Evolutionary conservation across 1,140 invertebrate species (phyloP).

Genomic region (Pseudomyrmex sp.): DNA sequence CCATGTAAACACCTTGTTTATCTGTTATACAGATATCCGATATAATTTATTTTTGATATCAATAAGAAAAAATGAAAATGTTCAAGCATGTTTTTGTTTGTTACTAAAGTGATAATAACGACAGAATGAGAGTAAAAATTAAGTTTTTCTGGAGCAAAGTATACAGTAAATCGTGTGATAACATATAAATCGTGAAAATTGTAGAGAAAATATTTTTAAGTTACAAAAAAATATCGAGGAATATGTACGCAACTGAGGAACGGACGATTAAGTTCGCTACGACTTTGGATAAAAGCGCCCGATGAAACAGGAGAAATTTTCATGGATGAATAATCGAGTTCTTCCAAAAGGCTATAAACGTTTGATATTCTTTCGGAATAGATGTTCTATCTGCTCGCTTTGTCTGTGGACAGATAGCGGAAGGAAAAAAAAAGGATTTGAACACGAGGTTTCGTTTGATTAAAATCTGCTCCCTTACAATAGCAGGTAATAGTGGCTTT

Average conservation of each 20-base stretch:
- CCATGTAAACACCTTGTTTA: too few relatives aligned
- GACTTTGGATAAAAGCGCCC: slow-evolving; percentile 40
- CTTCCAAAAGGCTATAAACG: slow-evolving; percentile 48
- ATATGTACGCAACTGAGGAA: not conserved
- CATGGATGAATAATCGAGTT: slow-evolving; percentile 55
- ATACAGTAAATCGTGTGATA: not conserved
- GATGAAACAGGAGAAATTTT: slow-evolving; percentile 52
- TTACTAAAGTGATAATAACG: not conserved
- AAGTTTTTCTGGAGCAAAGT: not conserved
- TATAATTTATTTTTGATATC: not conserved
- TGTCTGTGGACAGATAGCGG: slow-evolving; percentile 29
- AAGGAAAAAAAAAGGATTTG: not conserved
- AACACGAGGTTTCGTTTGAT: slow-evolving; percentile 52
- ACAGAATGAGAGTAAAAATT: not conserved
- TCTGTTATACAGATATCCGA: too few relatives aligned
- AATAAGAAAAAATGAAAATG: not conserved
- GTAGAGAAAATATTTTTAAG: not conserved
- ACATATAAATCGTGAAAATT: slow-evolving; percentile 8
- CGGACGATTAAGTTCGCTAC: slow-evolving; percentile 48
- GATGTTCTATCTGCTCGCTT: slow-evolving; percentile 40
- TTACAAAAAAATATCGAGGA: slow-evolving; percentile 19
- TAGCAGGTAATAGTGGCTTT: not conserved
- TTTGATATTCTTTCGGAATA: slow-evolving; percentile 53
- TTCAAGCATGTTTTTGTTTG: not conserved
- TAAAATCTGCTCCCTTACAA: slow-evolving; percentile 41